Evolutionary conservation across 2,888 invertebrate species (phyloP).

Genomic region (Serrognathus titanus): DNA sequence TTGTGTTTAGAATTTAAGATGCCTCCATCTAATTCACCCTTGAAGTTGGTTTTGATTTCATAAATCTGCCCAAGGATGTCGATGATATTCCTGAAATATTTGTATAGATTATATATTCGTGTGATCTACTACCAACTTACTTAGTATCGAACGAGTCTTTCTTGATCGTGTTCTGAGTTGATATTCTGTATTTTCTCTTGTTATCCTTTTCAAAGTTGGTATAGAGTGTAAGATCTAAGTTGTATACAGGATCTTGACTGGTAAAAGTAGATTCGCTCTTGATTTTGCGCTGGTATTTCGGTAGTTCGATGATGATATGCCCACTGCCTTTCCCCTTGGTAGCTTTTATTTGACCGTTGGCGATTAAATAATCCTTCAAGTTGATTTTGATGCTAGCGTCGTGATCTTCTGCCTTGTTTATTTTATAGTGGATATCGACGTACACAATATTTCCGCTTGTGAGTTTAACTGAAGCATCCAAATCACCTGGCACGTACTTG

Average conservation of each 20-base stretch:
- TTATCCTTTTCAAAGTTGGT: constrained; percentile 70
- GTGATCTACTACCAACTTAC: constrained; percentile 43
- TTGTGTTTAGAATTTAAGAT: constrained; percentile 48
- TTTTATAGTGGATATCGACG: constrained; percentile 57
- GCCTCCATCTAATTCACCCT: constrained; percentile 49
- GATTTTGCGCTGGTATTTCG: constrained; percentile 58
- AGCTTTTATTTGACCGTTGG: constrained; percentile 62
- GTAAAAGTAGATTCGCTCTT: constrained; percentile 62
- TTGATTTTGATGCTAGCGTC: constrained; percentile 56
- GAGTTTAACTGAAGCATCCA: constrained; percentile 56
- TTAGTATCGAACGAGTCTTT: constrained; percentile 54
- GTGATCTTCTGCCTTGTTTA: constrained; percentile 46
- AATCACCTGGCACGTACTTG: constrained; percentile 48
- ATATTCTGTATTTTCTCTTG: constrained; percentile 62
- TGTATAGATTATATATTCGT: not conserved
- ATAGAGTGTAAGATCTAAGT: constrained; percentile 60
- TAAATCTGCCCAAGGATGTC: constrained; percentile 50
- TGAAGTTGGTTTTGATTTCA: constrained; percentile 48
- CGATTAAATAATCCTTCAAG: constrained; percentile 59
- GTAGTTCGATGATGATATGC: constrained; percentile 57
- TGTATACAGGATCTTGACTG: constrained; percentile 58
- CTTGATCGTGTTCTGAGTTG: constrained; percentile 58
- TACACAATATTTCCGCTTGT: constrained; percentile 51
- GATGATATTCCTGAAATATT: constrained; percentile 48
- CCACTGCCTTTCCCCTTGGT: constrained; percentile 65